These are phyloP conservation scores for Labrus mixtus DNA, from an alignment of 2,113 vertebrate species.

Conservation along the genomic window DNA sequence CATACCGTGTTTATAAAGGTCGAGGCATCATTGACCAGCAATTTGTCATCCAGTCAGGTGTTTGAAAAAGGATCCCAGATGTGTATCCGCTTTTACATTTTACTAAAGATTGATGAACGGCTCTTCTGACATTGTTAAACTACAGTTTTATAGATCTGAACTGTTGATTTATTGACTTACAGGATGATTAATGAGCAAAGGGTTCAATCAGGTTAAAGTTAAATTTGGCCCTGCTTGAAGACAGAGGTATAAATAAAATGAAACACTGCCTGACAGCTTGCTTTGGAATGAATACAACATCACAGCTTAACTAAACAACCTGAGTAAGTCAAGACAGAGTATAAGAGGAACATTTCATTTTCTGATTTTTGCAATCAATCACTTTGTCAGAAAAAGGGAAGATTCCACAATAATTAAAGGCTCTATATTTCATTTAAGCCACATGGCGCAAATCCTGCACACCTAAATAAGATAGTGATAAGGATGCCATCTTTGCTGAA, in stretches of 20 bases:
- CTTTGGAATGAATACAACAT: neutral
- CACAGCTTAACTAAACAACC: conserved; percentile 2
- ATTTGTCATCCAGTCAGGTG: conserved; percentile 32
- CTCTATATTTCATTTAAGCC: neutral
- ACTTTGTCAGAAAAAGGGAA: conserved; percentile 35
- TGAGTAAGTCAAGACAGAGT: neutral
- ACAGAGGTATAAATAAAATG: neutral
- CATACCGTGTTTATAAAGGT: neutral
- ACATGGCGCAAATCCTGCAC: conserved; percentile 23
- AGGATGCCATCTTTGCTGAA: conserved; percentile 24
- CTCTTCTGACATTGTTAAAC: conserved; percentile 52
- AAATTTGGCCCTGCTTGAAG: neutral
- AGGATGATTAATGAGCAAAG: conserved; percentile 44
- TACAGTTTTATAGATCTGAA: conserved; percentile 49
- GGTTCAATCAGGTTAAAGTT: conserved; percentile 24
- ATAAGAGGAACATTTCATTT: neutral
- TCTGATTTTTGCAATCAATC: conserved; percentile 37
- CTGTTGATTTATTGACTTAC: conserved; percentile 59
- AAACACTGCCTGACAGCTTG: neutral
- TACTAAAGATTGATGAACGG: conserved; percentile 41
- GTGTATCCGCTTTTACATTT: conserved; percentile 7
- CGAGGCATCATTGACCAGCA: conserved; percentile 17
- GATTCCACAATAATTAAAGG: conserved; percentile 26
- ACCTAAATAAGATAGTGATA: conserved; percentile 18
- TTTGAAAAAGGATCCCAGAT: conserved; percentile 19